Evolutionary conservation across 2,888 invertebrate species (phyloP).

Genomic region (Zaprionus obscuricornis): DNA sequence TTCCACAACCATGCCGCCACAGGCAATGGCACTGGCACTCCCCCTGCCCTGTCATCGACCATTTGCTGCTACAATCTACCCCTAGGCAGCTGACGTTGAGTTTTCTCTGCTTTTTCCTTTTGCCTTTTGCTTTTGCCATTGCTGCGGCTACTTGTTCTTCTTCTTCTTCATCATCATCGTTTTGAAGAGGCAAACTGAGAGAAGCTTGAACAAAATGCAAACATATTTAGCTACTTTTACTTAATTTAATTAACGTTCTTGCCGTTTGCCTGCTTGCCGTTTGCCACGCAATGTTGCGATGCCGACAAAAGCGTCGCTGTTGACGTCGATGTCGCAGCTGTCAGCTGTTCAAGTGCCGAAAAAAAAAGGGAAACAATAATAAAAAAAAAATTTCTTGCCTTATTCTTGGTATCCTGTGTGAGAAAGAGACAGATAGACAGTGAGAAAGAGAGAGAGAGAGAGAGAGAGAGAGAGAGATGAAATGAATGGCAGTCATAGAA

Average conservation of each 20-base stretch:
- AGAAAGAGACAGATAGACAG: background rate
- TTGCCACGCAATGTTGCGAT: constrained; percentile 47
- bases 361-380: constrained; percentile 66
- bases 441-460: background rate
- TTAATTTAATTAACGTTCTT: constrained; percentile 76
- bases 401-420: constrained; percentile 71
- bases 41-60: too few species aligned
- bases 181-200: too few species aligned
- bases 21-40: too few species aligned
- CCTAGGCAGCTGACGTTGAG: too few species aligned
- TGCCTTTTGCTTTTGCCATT: too few species aligned
- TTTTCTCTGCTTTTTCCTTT: too few species aligned
- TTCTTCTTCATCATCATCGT: too few species aligned
- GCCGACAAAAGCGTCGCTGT: constrained; percentile 22
- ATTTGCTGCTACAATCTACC: too few species aligned
- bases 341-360: constrained; percentile 73
- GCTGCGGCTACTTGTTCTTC: too few species aligned
- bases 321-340: constrained; percentile 45
- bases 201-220: constrained; percentile 49
- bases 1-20: too few species aligned
- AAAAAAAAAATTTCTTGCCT: too few species aligned
- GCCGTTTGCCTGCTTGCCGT: too few species aligned
- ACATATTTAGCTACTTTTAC: constrained; percentile 76
- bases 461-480: background rate
- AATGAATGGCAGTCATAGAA: constrained; percentile 4